Evolutionary conservation across 2,888 invertebrate genomes (phyloP).

Genomic region (Drosophila quinaria): DNA sequence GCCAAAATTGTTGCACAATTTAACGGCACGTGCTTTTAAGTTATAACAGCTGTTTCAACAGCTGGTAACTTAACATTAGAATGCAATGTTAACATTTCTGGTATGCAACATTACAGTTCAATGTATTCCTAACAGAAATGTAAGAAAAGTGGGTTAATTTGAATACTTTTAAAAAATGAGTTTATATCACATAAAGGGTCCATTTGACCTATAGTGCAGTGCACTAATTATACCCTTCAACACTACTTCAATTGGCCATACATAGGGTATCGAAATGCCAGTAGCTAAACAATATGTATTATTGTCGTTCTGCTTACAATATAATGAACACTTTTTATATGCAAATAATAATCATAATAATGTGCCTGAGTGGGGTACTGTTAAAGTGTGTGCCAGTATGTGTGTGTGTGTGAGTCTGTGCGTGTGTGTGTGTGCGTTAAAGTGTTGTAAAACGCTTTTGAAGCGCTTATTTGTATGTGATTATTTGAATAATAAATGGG

Average conservation of each 20-base stretch:
- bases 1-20: too few relatives aligned
- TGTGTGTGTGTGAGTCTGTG: neutral
- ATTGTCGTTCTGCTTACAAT: conserved; percentile 46
- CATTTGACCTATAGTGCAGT: too few relatives aligned
- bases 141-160: too few relatives aligned
- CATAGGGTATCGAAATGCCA: conserved; percentile 26
- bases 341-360: conserved; percentile 72
- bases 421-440: conserved; percentile 41
- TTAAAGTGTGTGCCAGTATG: neutral
- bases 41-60: too few relatives aligned
- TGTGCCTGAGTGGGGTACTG: conserved; percentile 21
- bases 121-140: too few relatives aligned
- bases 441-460: conserved; percentile 73
- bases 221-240: neutral
- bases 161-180: too few relatives aligned
- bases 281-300: conserved; percentile 9
- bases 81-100: too few relatives aligned
- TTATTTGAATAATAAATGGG: conserved; percentile 77
- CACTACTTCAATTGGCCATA: neutral
- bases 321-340: conserved; percentile 79
- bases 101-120: too few relatives aligned
- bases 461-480: conserved; percentile 76
- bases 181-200: too few relatives aligned
- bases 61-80: too few relatives aligned
- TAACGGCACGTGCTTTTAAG: too few relatives aligned